Conservation (phyloP, 1,140 invertebrate genomes). For the Leptinotarsa undecemlineata region DNA sequence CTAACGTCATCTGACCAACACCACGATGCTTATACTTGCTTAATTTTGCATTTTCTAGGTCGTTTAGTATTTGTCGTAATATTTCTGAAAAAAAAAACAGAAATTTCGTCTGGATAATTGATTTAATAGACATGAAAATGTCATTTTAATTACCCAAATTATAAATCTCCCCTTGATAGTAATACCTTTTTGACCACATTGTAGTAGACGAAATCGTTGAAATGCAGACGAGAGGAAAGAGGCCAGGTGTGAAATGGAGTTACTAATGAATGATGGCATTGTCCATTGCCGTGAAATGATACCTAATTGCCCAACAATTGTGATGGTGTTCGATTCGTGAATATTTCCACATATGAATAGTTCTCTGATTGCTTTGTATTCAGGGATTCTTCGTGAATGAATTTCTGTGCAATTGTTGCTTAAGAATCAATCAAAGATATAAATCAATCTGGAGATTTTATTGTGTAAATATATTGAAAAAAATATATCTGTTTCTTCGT, state of each 20-base stretch:
- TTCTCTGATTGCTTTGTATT: constrained; percentile 37
- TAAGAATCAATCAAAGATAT: not conserved
- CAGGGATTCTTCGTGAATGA: constrained; percentile 11
- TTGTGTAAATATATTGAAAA: not conserved
- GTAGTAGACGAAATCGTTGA: not conserved
- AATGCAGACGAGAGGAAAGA: not conserved
- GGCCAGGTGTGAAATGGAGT: constrained; percentile 28
- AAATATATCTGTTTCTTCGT: not conserved
- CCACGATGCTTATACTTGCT: too few species aligned
- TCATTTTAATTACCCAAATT: too few species aligned
- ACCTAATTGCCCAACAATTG: constrained; percentile 49
- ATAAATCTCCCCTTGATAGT: too few species aligned
- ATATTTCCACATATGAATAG: constrained; percentile 45
- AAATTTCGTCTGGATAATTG: too few species aligned
- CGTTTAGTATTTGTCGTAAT: too few species aligned
- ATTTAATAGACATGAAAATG: too few species aligned
- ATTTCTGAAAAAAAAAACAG: too few species aligned
- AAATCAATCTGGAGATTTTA: not conserved
- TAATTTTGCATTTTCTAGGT: too few species aligned
- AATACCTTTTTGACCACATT: not conserved
- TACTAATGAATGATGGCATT: constrained; percentile 47
- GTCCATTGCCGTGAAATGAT: constrained; percentile 48
- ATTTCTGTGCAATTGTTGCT: not conserved
- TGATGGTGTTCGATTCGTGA: constrained; percentile 39
- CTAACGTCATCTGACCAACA: too few species aligned